Conservation (phyloP, 1,140 invertebrate genomes). For the Drosophila rufa region DNA sequence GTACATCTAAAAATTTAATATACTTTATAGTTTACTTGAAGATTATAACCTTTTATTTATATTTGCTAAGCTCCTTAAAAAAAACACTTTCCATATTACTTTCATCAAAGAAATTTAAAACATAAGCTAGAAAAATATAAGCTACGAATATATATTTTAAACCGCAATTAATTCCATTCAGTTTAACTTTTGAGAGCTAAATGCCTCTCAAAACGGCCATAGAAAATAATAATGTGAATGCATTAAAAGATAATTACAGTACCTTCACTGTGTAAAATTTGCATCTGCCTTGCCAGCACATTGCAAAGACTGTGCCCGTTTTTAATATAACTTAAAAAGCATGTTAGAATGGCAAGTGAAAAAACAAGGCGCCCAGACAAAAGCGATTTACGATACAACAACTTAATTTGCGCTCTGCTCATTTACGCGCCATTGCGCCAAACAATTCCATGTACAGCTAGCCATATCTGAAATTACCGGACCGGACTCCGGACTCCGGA, state of each 20-base stretch:
- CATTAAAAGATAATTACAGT: slow-evolving; percentile 17
- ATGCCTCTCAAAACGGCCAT: not conserved
- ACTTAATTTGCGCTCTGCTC: slow-evolving; percentile 54
- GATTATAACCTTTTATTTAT: no score
- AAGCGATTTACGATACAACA: slow-evolving; percentile 55
- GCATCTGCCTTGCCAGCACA: slow-evolving; percentile 1
- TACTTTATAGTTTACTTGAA: no score
- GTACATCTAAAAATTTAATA: no score
- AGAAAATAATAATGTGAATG: slow-evolving; percentile 2
- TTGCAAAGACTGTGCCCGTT: not conserved
- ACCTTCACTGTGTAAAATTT: not conserved
- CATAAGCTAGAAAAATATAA: no score
- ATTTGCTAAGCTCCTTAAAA: no score
- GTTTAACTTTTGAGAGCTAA: not conserved
- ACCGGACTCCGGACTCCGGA: not conserved
- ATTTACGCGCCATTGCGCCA: slow-evolving; percentile 65
- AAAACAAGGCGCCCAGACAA: slow-evolving; percentile 42
- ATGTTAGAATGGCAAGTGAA: slow-evolving; percentile 8
- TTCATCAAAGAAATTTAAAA: no score
- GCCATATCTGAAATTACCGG: slow-evolving; percentile 41
- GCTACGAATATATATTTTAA: no score
- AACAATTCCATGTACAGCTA: slow-evolving; percentile 41
- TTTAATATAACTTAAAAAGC: slow-evolving; percentile 28
- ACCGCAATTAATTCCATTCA: not conserved
- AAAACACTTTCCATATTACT: no score